A percentile compares a stretch with the other conserved stretches of the same genome.
Evolutionary conservation across 2,888 invertebrate species (phyloP).

Genomic region (Bursaphelenchus okinawaensis): DNA sequence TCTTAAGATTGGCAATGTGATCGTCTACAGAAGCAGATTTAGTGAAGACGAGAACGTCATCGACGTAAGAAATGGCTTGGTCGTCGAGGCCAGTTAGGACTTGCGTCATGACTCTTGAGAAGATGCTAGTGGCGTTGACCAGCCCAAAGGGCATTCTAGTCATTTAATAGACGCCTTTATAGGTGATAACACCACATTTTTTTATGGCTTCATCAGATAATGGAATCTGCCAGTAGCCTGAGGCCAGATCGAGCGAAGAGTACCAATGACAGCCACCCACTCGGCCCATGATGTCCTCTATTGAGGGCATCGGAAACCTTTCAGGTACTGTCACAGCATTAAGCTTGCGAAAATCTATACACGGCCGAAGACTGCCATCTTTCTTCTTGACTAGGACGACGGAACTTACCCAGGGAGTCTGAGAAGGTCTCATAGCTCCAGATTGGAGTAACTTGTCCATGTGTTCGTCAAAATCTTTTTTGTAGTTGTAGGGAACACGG

Average conservation of each 20-base stretch:
- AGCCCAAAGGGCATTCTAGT: slow-evolving; percentile 20
- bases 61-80: slow-evolving; percentile 23
- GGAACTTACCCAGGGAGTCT: slow-evolving; percentile 34
- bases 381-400: slow-evolving; percentile 33
- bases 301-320: slow-evolving; percentile 28
- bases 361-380: slow-evolving; percentile 31
- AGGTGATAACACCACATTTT: slow-evolving; percentile 15
- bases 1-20: slow-evolving; percentile 13
- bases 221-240: slow-evolving; percentile 26
- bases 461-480: slow-evolving; percentile 31
- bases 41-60: slow-evolving; percentile 22
- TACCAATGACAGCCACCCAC: slow-evolving; percentile 19
- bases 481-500: slow-evolving; percentile 26
- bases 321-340: slow-evolving; percentile 32
- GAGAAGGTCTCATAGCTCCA: slow-evolving; percentile 24
- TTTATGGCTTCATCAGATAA: not conserved
- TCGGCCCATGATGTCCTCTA: slow-evolving; percentile 25
- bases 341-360: slow-evolving; percentile 32
- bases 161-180: slow-evolving; percentile 20
- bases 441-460: slow-evolving; percentile 26
- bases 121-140: slow-evolving; percentile 23
- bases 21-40: slow-evolving; percentile 12
- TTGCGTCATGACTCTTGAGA: slow-evolving; percentile 15
- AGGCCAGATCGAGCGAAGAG: slow-evolving; percentile 23
- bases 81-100: slow-evolving; percentile 18